Evolutionary conservation across 2,888 invertebrate species (phyloP), one percentile per base, ranked within the genome.

Genomic region (Proisotoma minuta): DNA sequence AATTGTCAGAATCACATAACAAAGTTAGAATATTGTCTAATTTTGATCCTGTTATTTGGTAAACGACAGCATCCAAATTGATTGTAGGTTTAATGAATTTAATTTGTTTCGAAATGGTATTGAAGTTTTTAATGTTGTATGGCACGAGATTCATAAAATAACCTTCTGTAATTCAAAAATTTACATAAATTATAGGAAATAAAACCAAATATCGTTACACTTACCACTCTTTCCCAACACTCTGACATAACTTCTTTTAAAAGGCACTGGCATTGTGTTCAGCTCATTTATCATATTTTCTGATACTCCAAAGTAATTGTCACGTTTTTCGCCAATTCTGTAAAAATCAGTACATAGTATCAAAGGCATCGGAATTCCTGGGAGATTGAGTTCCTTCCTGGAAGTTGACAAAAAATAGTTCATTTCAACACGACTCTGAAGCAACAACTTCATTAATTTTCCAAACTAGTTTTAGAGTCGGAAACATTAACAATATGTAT

Each of bases 51-150:
- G 48, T 28, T 43, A 43, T 5, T 43, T n/a, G 43, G 28, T 60
- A 62, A 18, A 68, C 26, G 24, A 68, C 53, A 40, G 50, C 62
- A 24, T 68, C 62, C n/a, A 68, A 15, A 24, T 60, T 47, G 18
- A 65, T 29, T 2, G 20, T 57, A 12, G 50, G 10, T 23, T 50
- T 34, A 26, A 51, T 48, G 10, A 39, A 18, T 15, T 28, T 3
- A 3, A 40, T 48, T 51, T 68, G 67, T 18, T 62, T 62, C 18
- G 34, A 27, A 5, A 65, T 47, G 5, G 67, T 62, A 12, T 62
- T 59, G 2, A 3, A 10, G 18, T 56, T 62, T 1, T 10, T 3
- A 10, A 54, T 5, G 15, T 28, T 18, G 34, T 26, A 57, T 27
- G 57, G 48, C 18, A 57, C 20, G 47, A 57, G 27, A 8, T 5